Percentiles rank a stretch among this genome's conserved stretches.
phyloP scores from a whole-genome alignment of 2,113 vertebrate genomes.

The Colius striatus region DNA sequence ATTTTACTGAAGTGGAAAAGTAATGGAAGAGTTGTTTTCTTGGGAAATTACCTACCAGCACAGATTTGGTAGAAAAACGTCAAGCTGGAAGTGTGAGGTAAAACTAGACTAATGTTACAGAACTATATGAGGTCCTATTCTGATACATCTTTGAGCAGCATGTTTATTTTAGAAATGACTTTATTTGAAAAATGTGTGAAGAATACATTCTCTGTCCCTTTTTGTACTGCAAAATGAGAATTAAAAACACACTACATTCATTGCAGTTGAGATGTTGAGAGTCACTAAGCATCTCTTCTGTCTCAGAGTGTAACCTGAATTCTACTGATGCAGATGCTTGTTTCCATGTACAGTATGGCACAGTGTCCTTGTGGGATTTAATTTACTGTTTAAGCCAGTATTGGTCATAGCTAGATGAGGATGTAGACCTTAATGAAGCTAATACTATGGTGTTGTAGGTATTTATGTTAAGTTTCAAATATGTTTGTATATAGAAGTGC shows the following conservation, averaged over 20 bases:
- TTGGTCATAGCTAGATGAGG: not conserved
- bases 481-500: not conserved
- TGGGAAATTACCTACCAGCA: not conserved
- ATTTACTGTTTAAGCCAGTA: not conserved
- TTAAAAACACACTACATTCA: not conserved
- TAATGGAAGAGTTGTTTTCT: not conserved
- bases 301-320: not conserved
- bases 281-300: not conserved
- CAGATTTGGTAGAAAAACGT: not conserved
- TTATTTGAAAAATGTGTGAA: not conserved
- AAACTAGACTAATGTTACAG: not conserved
- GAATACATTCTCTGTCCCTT: not conserved
- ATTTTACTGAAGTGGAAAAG: not conserved
- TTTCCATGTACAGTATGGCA: not conserved
- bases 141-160: not conserved
- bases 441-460: not conserved
- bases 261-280: not conserved
- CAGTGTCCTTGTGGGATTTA: not conserved
- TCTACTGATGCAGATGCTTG: not conserved
- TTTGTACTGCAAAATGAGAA: not conserved
- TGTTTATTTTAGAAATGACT: constrained; percentile 1
- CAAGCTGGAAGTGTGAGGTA: not conserved
- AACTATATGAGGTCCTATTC: not conserved
- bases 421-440: not conserved
- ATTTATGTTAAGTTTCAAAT: not conserved